Base-by-base conservation (phyloP, 2,888 invertebrate species). In the Caenorhabditis sp. region DNA sequence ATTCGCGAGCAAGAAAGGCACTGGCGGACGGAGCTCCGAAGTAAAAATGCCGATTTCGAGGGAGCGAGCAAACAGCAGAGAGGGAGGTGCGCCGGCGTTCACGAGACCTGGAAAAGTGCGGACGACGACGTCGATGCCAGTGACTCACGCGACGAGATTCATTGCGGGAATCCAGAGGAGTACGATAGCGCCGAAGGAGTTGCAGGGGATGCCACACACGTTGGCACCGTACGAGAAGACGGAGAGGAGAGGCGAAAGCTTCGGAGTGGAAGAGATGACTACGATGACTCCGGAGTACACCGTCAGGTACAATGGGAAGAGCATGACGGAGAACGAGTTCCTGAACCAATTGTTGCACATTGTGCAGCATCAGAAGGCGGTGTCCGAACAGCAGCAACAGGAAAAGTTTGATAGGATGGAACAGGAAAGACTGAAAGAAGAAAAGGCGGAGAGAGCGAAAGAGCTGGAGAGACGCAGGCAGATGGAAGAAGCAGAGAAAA, bases 321-420 rank as follows among this genome's bases (percentile, higher is more conserved):
- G 61, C 3, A 80, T 82, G 76, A 78, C 78, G 9, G 82, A 82
- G 50, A 62, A 74, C 30, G 82, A 82, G 43, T 73, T 82, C 6
- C 26, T 82, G 27, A 59, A 50, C 2, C 66, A 76, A 17, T 58
- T 82, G 1, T 61, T 80, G 7, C 63, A 76, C 22, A 58, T 80
- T 27, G 77, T 82, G 9, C 72, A 82, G 41, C 72, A 74, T 9
- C 78, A 82, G 39, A 82, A 76, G 46, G 41, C 72, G 1, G 61
- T 72, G 1, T 61, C 65, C 11, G 77, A 77, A 26, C 52, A 48
- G 13, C 43, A 48, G n/a, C 71, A 66, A 43, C 46, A 50, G 24
- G 66, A 72, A 5, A 77, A 77, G 26, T 71, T 72, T 24, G 61
- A 77, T 8, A 26, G 46, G 43, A 77, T 77, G 72, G 72, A 77